phyloP scores from a whole-genome alignment of 2,888 invertebrate genomes.

The Geophilus truncorum region DNA sequence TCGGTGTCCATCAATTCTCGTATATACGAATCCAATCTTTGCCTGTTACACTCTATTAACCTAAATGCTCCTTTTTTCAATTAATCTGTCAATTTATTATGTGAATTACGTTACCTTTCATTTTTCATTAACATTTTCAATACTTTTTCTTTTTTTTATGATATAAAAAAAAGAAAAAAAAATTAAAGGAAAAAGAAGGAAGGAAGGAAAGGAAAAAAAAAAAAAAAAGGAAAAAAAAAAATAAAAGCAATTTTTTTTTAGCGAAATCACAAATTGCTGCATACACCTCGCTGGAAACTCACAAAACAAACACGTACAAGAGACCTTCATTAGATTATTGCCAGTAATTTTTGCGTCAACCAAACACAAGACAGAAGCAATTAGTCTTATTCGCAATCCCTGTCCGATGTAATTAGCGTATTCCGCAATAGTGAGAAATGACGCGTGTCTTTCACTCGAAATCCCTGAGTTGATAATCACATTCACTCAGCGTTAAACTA shows the following conservation, averaged over 20 bases:
- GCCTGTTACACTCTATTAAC: conserved; percentile 4
- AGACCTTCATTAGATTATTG: neutral
- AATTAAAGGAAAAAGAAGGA: no score
- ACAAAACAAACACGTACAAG: neutral
- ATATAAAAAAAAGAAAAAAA: neutral
- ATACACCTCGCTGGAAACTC: neutral
- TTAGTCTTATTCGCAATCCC: neutral
- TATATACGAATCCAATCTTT: conserved; percentile 20
- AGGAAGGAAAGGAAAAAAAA: no score
- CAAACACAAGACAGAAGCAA: conserved; percentile 10
- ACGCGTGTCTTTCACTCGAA: conserved; percentile 14
- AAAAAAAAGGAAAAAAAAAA: neutral
- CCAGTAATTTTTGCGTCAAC: neutral
- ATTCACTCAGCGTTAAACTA: neutral
- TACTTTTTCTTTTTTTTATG: neutral
- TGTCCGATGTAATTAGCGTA: conserved; percentile 6
- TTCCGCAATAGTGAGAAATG: neutral
- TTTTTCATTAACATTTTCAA: neutral
- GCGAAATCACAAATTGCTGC: neutral
- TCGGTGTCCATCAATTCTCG: conserved; percentile 13
- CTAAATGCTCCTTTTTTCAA: neutral
- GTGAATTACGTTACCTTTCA: neutral
- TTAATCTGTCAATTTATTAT: neutral
- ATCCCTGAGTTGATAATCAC: neutral
- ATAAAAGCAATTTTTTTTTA: neutral